Evolutionary conservation across 2,888 invertebrate species (phyloP).

Genomic region (Xestia xanthographa): DNA sequence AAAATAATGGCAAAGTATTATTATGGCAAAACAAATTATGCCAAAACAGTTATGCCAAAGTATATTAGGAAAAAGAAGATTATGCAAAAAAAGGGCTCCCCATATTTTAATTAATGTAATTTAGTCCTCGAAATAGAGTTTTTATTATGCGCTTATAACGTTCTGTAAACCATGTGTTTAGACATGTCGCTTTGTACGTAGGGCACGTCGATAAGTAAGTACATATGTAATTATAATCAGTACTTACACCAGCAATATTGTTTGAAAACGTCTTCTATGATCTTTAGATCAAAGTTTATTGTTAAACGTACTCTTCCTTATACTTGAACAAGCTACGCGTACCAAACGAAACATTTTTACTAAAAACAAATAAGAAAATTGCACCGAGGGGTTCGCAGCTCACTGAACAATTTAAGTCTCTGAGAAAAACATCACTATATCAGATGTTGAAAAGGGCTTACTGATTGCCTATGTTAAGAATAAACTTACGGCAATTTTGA

Average conservation of each 20-base stretch:
- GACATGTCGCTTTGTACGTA: too few species aligned
- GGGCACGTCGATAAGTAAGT: too few species aligned
- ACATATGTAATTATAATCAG: neutral
- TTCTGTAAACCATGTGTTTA: too few species aligned
- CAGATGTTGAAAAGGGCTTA: neutral
- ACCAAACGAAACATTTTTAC: neutral
- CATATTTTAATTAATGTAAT: too few species aligned
- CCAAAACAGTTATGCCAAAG: too few species aligned
- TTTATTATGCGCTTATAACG: too few species aligned
- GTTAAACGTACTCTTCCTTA: neutral
- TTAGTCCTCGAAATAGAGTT: too few species aligned
- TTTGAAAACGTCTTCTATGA: neutral
- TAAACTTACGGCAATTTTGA: neutral
- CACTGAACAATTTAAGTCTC: neutral
- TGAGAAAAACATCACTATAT: neutral
- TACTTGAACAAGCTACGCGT: constrained; percentile 4
- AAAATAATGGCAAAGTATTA: too few species aligned
- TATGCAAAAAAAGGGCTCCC: too few species aligned
- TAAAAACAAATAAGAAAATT: neutral
- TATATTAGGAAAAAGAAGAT: too few species aligned
- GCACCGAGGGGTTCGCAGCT: neutral
- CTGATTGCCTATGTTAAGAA: neutral
- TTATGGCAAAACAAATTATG: too few species aligned
- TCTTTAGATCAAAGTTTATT: constrained; percentile 1
- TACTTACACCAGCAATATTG: neutral